Evolutionary conservation across 2,888 invertebrate genomes (phyloP).

Genomic region (Furcula furcula): DNA sequence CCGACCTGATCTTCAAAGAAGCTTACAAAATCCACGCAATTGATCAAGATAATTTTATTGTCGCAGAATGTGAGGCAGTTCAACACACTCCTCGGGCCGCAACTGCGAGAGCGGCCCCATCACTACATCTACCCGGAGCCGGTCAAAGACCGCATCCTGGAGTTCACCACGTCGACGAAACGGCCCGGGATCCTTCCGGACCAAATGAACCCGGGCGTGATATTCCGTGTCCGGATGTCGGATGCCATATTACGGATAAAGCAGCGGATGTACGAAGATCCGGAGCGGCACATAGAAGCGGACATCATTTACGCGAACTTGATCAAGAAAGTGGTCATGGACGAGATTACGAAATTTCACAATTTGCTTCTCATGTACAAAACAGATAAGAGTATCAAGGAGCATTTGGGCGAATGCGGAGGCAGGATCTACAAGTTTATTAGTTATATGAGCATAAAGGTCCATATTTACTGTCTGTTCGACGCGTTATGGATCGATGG

Average conservation of each 20-base stretch:
- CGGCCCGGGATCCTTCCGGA: conserved; percentile 67
- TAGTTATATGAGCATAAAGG: conserved; percentile 74
- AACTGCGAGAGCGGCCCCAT: conserved; percentile 63
- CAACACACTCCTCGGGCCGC: conserved; percentile 57
- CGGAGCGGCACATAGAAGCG: conserved; percentile 68
- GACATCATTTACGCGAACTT: conserved; percentile 74
- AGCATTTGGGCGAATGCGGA: conserved; percentile 72
- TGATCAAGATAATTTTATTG: conserved; percentile 44
- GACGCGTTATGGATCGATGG: conserved; percentile 76
- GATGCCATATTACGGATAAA: conserved; percentile 72
- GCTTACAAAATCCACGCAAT: too few species aligned
- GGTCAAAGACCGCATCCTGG: conserved; percentile 62
- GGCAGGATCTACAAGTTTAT: conserved; percentile 74
- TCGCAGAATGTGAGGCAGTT: conserved; percentile 56
- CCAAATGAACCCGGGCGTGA: conserved; percentile 73
- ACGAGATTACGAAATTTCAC: conserved; percentile 73
- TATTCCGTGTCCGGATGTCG: conserved; percentile 71
- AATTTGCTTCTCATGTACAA: conserved; percentile 70
- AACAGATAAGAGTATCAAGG: conserved; percentile 70
- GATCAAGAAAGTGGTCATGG: conserved; percentile 72
- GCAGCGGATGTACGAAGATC: conserved; percentile 74
- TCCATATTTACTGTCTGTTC: conserved; percentile 72
- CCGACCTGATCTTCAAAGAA: too few species aligned
- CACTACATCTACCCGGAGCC: conserved; percentile 74
- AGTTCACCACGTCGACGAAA: conserved; percentile 60